Conservation (phyloP, 2,797 vertebrate genomes). For the Semaprochilodus insignis region DNA sequence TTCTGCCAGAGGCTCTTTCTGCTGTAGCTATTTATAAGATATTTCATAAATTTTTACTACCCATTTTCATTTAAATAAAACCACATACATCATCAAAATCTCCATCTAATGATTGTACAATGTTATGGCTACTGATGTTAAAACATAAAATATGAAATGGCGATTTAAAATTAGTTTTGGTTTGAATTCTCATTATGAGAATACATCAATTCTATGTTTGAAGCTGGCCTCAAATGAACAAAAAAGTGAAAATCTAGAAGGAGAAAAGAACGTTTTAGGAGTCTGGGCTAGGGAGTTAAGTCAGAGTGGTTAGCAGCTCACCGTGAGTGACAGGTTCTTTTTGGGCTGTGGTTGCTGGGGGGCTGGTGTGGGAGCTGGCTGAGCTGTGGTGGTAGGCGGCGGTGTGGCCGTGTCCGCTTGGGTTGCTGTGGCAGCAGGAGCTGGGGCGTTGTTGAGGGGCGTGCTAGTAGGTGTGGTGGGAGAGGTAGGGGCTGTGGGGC, state of each 20-base stretch:
- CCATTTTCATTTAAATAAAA: neutral
- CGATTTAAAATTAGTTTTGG: too few relatives aligned
- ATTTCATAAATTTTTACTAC: too few relatives aligned
- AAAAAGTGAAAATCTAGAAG: too few relatives aligned
- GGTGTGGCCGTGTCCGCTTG: conserved; percentile 79
- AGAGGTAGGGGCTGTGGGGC: conserved; percentile 81
- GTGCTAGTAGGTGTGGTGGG: conserved; percentile 78
- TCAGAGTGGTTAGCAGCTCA: conserved; percentile 62
- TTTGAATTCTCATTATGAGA: too few relatives aligned
- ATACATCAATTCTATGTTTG: too few relatives aligned
- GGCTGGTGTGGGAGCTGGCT: conserved; percentile 78
- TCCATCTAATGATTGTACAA: neutral
- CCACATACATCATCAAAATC: neutral
- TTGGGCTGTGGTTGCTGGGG: conserved; percentile 87
- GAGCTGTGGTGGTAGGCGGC: conserved; percentile 80
- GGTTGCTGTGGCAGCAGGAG: conserved; percentile 80
- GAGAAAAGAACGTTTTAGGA: too few relatives aligned
- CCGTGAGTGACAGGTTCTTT: conserved; percentile 94
- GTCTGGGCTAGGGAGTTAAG: too few relatives aligned
- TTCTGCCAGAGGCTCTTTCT: too few relatives aligned
- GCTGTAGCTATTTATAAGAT: too few relatives aligned
- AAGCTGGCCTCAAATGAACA: too few relatives aligned
- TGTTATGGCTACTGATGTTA: neutral
- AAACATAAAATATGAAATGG: neutral
- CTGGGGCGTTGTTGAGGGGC: conserved; percentile 80